Conservation (phyloP, 2,113 vertebrate genomes). For the Miniopterus natalensis region DNA sequence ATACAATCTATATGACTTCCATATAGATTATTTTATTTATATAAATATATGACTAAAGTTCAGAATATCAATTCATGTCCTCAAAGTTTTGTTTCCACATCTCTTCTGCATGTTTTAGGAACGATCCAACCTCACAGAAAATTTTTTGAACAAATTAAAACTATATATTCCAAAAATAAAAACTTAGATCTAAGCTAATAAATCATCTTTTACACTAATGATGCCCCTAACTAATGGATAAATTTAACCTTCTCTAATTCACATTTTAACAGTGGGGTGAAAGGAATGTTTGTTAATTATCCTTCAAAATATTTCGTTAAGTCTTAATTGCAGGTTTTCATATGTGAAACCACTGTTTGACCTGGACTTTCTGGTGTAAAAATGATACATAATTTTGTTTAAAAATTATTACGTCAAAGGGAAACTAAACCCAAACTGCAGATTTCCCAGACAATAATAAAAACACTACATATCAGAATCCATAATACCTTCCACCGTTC, state of each 20-base stretch:
- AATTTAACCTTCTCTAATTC: slow-evolving; percentile 41
- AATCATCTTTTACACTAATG: slow-evolving; percentile 9
- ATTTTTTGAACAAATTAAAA: slow-evolving; percentile 52
- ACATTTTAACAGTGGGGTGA: neutral
- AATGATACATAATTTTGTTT: neutral
- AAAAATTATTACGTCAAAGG: slow-evolving; percentile 21
- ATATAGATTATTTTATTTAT: neutral
- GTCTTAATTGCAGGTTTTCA: slow-evolving; percentile 42
- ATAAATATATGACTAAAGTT: neutral
- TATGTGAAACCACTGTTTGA: neutral
- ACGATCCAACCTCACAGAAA: slow-evolving; percentile 24
- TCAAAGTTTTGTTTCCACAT: slow-evolving; percentile 8
- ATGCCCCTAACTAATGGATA: neutral
- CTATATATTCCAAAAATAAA: slow-evolving; percentile 47
- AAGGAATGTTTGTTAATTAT: neutral
- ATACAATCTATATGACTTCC: neutral
- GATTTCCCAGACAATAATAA: slow-evolving; percentile 4
- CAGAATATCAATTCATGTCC: slow-evolving; percentile 15
- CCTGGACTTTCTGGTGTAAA: neutral
- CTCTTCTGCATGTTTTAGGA: neutral
- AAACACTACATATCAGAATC: neutral
- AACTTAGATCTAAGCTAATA: slow-evolving; percentile 2
- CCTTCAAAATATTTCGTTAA: slow-evolving; percentile 10
- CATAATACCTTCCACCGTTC: neutral
- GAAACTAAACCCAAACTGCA: slow-evolving; percentile 6